Evolutionary conservation across 1,140 invertebrate genomes (phyloP).

Genomic region (Calephelis nemesis): DNA sequence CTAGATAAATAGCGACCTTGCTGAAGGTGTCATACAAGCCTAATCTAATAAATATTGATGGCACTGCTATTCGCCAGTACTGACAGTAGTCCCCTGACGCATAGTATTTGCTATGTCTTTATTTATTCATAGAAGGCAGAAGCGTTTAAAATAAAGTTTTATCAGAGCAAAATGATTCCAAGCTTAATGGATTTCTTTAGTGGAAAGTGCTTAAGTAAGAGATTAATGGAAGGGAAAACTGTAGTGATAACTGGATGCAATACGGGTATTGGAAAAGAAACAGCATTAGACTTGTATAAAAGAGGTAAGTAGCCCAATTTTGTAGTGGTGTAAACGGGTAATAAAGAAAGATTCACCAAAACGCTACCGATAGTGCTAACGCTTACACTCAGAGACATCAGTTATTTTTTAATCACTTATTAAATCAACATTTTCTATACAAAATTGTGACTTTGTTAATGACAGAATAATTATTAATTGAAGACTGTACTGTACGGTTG

Average conservation of each 20-base stretch:
- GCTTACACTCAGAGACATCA: too few species aligned
- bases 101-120: background rate
- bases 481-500: too few species aligned
- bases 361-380: too few species aligned
- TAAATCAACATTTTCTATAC: too few species aligned
- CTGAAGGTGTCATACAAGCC: background rate
- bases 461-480: too few species aligned
- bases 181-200: constrained; percentile 54
- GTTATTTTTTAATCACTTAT: too few species aligned
- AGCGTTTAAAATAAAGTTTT: background rate
- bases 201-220: constrained; percentile 63
- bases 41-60: constrained; percentile 17
- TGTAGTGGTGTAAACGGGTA: too few species aligned
- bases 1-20: background rate
- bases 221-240: constrained; percentile 83
- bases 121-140: background rate
- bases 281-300: constrained; percentile 85
- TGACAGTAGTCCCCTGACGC: background rate
- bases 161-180: background rate
- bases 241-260: constrained; percentile 92
- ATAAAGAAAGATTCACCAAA: too few species aligned
- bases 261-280: constrained; percentile 93
- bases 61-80: background rate
- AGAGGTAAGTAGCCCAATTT: constrained; percentile 71
- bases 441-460: too few species aligned